Percentiles rank a stretch among this genome's conserved stretches.
phyloP scores from a whole-genome alignment of 2,113 vertebrate genomes.

The Alexandromys fortis region DNA sequence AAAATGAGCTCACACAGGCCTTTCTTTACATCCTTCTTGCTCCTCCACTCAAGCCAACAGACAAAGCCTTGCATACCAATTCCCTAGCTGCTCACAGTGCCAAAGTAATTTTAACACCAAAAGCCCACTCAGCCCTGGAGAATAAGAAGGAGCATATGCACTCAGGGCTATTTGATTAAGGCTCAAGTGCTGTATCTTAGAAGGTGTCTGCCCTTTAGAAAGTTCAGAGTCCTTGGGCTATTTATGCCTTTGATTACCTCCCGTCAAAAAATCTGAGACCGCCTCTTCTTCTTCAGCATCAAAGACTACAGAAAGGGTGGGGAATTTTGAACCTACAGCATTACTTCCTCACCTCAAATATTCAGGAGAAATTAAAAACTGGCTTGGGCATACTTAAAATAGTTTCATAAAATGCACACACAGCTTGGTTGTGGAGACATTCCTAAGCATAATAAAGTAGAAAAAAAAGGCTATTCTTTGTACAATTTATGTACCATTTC shows the following conservation, averaged over 20 bases:
- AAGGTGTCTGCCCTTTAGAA: conserved; percentile 70
- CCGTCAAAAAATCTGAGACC: conserved; percentile 24
- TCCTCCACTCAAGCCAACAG: conserved; percentile 68
- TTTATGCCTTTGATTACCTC: conserved; percentile 62
- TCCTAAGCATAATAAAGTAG: conserved; percentile 14
- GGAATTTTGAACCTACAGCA: conserved; percentile 42
- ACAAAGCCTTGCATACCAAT: conserved; percentile 69
- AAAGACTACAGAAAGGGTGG: conserved; percentile 22
- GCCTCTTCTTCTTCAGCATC: conserved; percentile 51
- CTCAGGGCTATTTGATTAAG: conserved; percentile 69
- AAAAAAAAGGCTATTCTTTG: background rate
- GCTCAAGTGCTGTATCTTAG: conserved; percentile 50
- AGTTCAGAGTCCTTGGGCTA: conserved; percentile 55
- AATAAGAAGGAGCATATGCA: conserved; percentile 65
- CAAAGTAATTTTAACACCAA: conserved; percentile 74
- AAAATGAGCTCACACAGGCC: conserved; percentile 60
- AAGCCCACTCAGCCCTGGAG: conserved; percentile 69
- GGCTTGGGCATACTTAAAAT: conserved; percentile 36
- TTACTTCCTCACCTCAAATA: conserved; percentile 9
- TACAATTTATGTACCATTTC: background rate
- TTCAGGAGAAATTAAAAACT: conserved; percentile 55
- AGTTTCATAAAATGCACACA: conserved; percentile 9
- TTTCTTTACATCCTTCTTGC: conserved; percentile 53
- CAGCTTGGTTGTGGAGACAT: conserved; percentile 14
- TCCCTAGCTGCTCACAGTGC: conserved; percentile 41